Base-by-base conservation (phyloP, 2,888 invertebrate species). In the Hyposoter dolosus region DNA sequence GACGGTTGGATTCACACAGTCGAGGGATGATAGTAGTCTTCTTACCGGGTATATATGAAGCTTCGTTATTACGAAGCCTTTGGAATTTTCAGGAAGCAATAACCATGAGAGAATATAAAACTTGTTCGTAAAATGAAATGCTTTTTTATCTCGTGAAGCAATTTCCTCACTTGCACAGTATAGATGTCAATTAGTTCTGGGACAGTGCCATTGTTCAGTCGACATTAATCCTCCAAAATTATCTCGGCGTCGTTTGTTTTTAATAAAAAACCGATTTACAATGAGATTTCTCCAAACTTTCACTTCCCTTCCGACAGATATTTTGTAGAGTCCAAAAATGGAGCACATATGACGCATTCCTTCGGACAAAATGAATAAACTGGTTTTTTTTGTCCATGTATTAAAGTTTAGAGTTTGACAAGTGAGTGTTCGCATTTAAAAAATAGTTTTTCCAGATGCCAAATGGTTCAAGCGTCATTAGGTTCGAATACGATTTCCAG, bases 11-110 rank as follows among this genome's bases (percentile, higher is more conserved):
- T 74, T 43, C 56, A 71, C 56, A 71, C 23, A 76, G 69, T 63
- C 69, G 69, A 32, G 32, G 45, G 65, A 71, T 80, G 43, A 45
- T 53, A 74, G 72, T 53, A 56, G 43, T 66, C 23, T 9, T 66
- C 23, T 9, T 65, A 43, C 3, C 35, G 15, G 12, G 43, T 47
- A 65, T 71, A 66, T 68, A 75, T 28, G 45, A 60, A 69, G 76
- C 69, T 76, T 78, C 53, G 66, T 50, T 78, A 69, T 82, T 76
- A 82, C 69, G 63, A 47, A 32, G 60, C 63, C 60, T 81, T 68
- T 68, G 60, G n/a, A 75, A 56, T 56, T 78, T 83, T 72, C 66
- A 32, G 65, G 45, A 74, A 72, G 78, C 72, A 43, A 72, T 83
- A 78, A 72, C 78, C 56, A 40, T 19, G 53, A 72, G 15, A 66